phyloP scores from a whole-genome alignment of 2,797 vertebrate species.

The Schizopygopsis pylzovi region DNA sequence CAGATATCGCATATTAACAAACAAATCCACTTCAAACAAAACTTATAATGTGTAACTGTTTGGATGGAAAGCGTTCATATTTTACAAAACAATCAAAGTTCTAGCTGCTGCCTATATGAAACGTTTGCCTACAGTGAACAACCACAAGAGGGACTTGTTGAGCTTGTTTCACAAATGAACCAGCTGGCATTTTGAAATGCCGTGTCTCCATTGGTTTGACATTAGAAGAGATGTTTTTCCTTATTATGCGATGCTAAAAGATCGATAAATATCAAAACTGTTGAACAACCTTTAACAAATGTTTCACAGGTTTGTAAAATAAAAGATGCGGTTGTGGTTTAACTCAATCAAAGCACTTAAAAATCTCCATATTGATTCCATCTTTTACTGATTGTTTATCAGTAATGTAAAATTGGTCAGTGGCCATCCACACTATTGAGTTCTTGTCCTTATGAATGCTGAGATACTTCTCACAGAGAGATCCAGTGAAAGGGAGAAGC shows the following conservation, averaged over 20 bases:
- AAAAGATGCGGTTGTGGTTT: constrained; percentile 1
- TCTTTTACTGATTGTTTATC: constrained; percentile 38
- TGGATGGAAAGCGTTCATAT: not conserved
- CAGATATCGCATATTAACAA: not conserved
- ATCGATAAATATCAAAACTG: not conserved
- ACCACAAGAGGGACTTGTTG: constrained; percentile 55
- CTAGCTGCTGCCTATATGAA: not conserved
- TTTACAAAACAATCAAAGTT: not conserved
- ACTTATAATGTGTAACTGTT: not conserved
- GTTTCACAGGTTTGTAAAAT: not conserved
- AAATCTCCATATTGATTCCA: constrained; percentile 38
- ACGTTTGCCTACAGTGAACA: not conserved
- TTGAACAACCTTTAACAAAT: not conserved
- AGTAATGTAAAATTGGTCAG: constrained; percentile 34
- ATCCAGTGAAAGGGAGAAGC: constrained; percentile 5
- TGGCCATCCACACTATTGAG: constrained; percentile 41
- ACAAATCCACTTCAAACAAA: not conserved
- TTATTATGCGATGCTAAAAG: too few species aligned
- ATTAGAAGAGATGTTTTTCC: not conserved
- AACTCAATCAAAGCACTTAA: constrained; percentile 31
- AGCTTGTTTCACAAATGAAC: constrained; percentile 19
- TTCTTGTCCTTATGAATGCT: constrained; percentile 42
- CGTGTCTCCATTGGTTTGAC: not conserved
- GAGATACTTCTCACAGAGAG: constrained; percentile 18
- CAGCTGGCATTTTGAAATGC: not conserved